Base-by-base conservation (phyloP, 1,140 invertebrate genomes). In the Drosophila nebulosa region DNA sequence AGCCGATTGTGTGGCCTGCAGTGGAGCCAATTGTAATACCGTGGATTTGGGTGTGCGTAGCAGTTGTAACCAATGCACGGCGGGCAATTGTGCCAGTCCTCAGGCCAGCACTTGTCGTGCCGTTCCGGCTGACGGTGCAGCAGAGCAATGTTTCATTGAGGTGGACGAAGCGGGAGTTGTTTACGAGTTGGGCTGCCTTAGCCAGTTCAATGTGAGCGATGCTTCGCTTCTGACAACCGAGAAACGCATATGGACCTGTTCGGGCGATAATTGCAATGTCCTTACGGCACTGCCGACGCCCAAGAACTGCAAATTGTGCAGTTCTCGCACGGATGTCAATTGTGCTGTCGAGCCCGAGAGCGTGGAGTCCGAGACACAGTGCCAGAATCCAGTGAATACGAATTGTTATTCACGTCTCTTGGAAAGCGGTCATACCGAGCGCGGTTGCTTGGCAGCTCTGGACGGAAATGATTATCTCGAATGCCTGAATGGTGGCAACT, bases 231-330 rank as follows among this genome's bases (percentile, higher is more conserved):
- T 90, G 18, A 24, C 78, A 12, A 35, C 39, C 3, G 64, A 53
- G 5, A 89, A 91, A 53, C 74, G 60, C 1, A n/a, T 91, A 4
- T 91, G 86, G 89, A 36, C 65, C 3, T 91, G 90, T 46, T 30
- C 74, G 4, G 90, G 79, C 10, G 83, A 88, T 21, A 86, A 90
- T 18, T 91, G 90, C 64, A 91, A 91, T 52, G 61, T 67, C 16
- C 18, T 63, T 3, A 71, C 78, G 1, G 75, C 74, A 0, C 18
- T 85, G 42, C 77, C 90, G 3, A 18, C 42, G 0, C 1, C 69
- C 0, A 61, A 89, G 4, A 55, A 1, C 0, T 91, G 90, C 27
- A 55, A 55, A 0, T 24, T 90, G 0, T 91, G 90, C 62, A 91
- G 58, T n/a, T 91, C 90, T 3, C 60, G 69, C 16, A 89, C 86